Percentiles rank a stretch among this genome's conserved stretches.
These are phyloP conservation scores for Nebria brevicollis DNA, from an alignment of 2,888 invertebrate species.

Conservation along the genomic window DNA sequence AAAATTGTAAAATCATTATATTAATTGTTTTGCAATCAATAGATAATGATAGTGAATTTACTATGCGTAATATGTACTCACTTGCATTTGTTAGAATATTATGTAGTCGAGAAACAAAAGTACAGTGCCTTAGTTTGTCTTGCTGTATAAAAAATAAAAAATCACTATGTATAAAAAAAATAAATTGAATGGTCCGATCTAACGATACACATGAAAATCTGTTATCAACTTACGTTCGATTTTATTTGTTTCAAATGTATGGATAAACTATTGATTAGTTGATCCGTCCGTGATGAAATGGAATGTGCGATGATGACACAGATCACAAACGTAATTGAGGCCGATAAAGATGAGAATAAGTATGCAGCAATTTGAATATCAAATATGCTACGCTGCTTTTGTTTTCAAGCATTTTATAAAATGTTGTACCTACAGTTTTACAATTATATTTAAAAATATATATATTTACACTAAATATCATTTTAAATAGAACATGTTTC, in stretches of 20 bases:
- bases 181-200: slow-evolving; percentile 9
- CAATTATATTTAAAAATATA: slow-evolving; percentile 11
- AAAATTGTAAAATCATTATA: neutral
- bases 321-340: neutral
- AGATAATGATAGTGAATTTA: neutral
- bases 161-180: neutral
- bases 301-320: neutral
- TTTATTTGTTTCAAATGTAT: neutral
- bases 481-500: slow-evolving; percentile 2
- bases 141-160: slow-evolving; percentile 37
- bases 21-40: slow-evolving; percentile 17
- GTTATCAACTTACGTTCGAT: neutral
- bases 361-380: neutral
- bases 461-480: neutral
- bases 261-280: neutral
- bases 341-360: neutral
- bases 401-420: slow-evolving; percentile 39
- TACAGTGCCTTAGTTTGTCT: slow-evolving; percentile 46
- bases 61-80: slow-evolving; percentile 22
- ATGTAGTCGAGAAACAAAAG: slow-evolving; percentile 32
- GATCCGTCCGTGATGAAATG: neutral
- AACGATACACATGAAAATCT: neutral
- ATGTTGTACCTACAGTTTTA: slow-evolving; percentile 29
- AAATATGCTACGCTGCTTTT: neutral
- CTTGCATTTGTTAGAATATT: slow-evolving; percentile 39